Evolutionary conservation across 2,113 vertebrate genomes (phyloP).

Genomic region (Pogonocichla stellata): DNA sequence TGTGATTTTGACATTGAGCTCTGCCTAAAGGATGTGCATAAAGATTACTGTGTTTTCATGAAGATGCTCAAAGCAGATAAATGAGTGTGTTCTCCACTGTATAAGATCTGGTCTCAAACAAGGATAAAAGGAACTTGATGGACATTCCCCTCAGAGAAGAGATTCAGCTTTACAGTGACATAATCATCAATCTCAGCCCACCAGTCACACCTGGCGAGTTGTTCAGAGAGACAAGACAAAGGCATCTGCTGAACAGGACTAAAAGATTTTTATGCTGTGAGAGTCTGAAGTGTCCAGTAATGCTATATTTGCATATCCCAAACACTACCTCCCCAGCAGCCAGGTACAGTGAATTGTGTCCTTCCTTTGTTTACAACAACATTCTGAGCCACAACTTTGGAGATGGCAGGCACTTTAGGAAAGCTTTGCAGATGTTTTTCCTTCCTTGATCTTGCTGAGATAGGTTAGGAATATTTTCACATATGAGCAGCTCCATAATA

Average conservation of each 20-base stretch:
- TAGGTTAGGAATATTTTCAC: neutral
- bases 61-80: neutral
- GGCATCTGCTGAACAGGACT: neutral
- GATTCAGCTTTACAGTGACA: neutral
- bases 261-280: accelerated
- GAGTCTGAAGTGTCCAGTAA: neutral
- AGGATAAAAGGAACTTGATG: neutral
- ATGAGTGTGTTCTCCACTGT: neutral
- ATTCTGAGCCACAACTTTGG: neutral
- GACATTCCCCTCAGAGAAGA: neutral
- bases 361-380: neutral
- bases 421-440: neutral
- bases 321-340: neutral
- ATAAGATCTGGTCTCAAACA: neutral
- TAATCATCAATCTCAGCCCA: neutral
- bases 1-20: neutral
- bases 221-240: neutral
- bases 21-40: neutral
- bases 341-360: neutral
- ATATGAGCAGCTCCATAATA: neutral
- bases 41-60: neutral
- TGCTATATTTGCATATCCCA: neutral
- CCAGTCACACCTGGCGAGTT: neutral
- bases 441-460: neutral
- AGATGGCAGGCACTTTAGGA: neutral